phyloP scores from a whole-genome alignment of 2,113 vertebrate genomes.

The Greenwoodochromis staneri region DNA sequence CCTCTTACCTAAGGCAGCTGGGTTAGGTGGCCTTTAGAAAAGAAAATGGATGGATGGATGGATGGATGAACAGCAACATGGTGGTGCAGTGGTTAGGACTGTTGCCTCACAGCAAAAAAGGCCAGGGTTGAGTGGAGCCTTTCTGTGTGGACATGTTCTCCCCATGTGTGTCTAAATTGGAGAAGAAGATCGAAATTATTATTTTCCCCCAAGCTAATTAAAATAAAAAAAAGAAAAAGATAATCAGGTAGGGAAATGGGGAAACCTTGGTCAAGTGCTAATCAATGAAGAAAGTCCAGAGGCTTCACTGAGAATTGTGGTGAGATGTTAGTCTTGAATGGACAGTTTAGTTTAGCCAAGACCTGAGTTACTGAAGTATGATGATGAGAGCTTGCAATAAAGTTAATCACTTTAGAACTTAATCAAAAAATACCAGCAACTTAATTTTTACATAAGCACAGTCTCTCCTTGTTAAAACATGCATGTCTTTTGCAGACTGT shows the following conservation, averaged over 20 bases:
- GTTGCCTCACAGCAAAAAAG: fast-evolving
- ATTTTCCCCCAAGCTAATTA: background rate
- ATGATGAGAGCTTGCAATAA: background rate
- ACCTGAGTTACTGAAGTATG: background rate
- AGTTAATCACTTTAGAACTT: background rate
- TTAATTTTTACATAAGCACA: background rate
- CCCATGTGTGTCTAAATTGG: background rate
- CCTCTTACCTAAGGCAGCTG: background rate
- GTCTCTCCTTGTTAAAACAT: background rate
- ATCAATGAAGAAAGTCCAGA: background rate
- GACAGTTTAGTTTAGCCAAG: background rate
- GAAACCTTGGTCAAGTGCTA: background rate
- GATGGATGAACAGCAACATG: background rate
- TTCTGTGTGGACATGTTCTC: background rate
- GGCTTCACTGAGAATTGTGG: background rate
- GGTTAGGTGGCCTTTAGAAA: background rate
- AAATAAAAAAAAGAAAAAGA: background rate
- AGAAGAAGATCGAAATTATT: background rate
- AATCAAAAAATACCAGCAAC: no score
- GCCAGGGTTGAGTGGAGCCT: background rate
- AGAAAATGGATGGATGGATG: background rate
- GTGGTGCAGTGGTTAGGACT: background rate
- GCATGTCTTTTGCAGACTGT: background rate
- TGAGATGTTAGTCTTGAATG: background rate
- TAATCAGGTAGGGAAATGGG: background rate